Evolutionary conservation across 2,888 invertebrate genomes (phyloP), one percentile per base, ranked within the genome.

Genomic region (Drosophila cyrtoloma): DNA sequence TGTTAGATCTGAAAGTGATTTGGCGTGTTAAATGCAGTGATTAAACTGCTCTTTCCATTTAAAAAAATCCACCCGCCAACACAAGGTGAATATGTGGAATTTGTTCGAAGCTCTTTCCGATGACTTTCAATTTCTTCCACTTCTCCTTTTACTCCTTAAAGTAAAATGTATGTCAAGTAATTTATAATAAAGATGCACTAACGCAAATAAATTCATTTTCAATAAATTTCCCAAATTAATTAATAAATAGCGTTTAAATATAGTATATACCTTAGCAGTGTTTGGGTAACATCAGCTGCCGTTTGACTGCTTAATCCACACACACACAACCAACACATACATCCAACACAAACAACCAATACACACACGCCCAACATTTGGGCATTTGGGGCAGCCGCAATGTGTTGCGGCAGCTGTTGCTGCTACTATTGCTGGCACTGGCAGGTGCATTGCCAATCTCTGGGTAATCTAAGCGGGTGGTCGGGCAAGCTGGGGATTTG

Each of bases 391-490:
- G 52, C 37, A 47, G 55, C 70, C 75, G 16, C 75, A 75, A 22
- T 64, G 62, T 6, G 55, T 19, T 63, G 74, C 51, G 60, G 22
- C 60, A 30, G 33, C 56, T 28, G 55, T 32, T 69, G 68, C 53
- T 56, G 32, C 47, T 35, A 14, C 60, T 75, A 52, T 2, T 26
- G n/a, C 33, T 62, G 69, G 37, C 73, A 30, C n/a, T 56, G 65
- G 55, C 73, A 77, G 62, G 57, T 77, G 62, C 77, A 73, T 33
- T 61, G 51, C 19, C 37, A 42, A 44, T 47, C 42, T 28, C 50
- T 52, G 42, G 32, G 52, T 60, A 62, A 71, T 68, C 42, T 80
- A 65, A 81, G 52, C 51, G 56, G 33, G 37, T 47, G 44, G 28
- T 10, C 35, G 16, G 39, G 59, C 47, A 52, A 44, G 51, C 39